phyloP scores from a whole-genome alignment of 2,888 invertebrate genomes.

The Cerastoderma edule region DNA sequence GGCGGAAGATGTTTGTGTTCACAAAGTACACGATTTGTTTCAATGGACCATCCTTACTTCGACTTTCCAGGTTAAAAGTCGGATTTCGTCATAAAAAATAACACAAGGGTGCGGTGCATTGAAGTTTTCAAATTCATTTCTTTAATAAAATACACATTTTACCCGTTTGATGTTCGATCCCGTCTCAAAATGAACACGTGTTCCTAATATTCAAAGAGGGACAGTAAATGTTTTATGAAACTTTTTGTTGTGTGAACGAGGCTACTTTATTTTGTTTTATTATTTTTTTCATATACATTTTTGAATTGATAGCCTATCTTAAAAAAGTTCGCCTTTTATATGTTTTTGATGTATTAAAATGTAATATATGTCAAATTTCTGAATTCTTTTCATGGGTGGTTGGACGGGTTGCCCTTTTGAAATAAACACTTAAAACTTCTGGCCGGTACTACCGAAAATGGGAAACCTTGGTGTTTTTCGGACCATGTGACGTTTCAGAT shows the following conservation, averaged over 20 bases:
- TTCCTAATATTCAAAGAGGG: not conserved
- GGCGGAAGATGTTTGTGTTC: too few species aligned
- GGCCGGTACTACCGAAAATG: too few species aligned
- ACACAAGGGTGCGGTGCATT: too few species aligned
- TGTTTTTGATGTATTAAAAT: conserved; percentile 26
- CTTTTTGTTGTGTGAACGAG: conserved; percentile 14
- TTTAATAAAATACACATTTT: not conserved
- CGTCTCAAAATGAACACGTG: too few species aligned
- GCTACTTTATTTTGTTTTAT: not conserved
- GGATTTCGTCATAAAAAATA: too few species aligned
- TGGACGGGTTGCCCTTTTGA: conserved; percentile 22
- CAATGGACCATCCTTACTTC: too few species aligned
- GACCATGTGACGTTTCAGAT: too few species aligned
- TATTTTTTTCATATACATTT: conserved; percentile 15
- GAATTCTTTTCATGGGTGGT: conserved; percentile 12
- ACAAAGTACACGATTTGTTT: too few species aligned
- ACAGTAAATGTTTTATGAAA: conserved; percentile 10
- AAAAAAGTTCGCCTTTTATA: conserved; percentile 20
- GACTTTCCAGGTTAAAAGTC: too few species aligned
- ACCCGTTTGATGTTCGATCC: conserved; percentile 11
- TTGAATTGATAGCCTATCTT: conserved; percentile 10
- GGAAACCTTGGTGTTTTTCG: too few species aligned
- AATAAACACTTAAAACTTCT: too few species aligned
- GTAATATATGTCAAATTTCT: conserved; percentile 27
- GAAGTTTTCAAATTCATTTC: conserved; percentile 12